phyloP scores from a whole-genome alignment of 2,888 invertebrate genomes.

The Chrysopilus asiliformis region DNA sequence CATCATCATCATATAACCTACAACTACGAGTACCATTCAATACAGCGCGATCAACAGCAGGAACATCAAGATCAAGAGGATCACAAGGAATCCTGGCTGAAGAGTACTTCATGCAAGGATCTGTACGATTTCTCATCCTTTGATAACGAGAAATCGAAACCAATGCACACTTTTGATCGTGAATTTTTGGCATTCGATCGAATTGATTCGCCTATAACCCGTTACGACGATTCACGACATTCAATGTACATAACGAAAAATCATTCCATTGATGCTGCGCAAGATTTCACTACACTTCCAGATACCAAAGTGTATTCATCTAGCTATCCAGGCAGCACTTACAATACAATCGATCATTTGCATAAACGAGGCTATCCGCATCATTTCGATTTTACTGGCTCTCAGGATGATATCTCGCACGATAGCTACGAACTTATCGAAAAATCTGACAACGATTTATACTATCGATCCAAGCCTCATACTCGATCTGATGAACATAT shows the following conservation, averaged over 20 bases:
- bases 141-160: slow-evolving; percentile 38
- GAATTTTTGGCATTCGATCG: slow-evolving; percentile 37
- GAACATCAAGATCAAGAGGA: too few species aligned
- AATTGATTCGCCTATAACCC: slow-evolving; percentile 56
- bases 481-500: slow-evolving; percentile 38
- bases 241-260: slow-evolving; percentile 46
- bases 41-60: too few species aligned
- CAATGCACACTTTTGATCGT: slow-evolving; percentile 36
- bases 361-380: slow-evolving; percentile 42
- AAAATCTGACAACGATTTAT: slow-evolving; percentile 47
- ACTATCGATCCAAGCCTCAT: slow-evolving; percentile 26
- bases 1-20: too few species aligned
- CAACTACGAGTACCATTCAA: too few species aligned
- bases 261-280: slow-evolving; percentile 53
- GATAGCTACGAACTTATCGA: slow-evolving; percentile 79
- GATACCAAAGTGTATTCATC: slow-evolving; percentile 70
- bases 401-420: slow-evolving; percentile 76
- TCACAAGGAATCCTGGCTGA: slow-evolving; percentile 47
- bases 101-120: slow-evolving; percentile 72
- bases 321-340: slow-evolving; percentile 71
- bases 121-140: slow-evolving; percentile 60
- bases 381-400: slow-evolving; percentile 41
- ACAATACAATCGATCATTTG: slow-evolving; percentile 40
- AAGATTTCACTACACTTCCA: slow-evolving; percentile 45
- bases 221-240: slow-evolving; percentile 55